Evolutionary conservation across 2,113 vertebrate species (phyloP).

Genomic region (Spermophilus dauricus): DNA sequence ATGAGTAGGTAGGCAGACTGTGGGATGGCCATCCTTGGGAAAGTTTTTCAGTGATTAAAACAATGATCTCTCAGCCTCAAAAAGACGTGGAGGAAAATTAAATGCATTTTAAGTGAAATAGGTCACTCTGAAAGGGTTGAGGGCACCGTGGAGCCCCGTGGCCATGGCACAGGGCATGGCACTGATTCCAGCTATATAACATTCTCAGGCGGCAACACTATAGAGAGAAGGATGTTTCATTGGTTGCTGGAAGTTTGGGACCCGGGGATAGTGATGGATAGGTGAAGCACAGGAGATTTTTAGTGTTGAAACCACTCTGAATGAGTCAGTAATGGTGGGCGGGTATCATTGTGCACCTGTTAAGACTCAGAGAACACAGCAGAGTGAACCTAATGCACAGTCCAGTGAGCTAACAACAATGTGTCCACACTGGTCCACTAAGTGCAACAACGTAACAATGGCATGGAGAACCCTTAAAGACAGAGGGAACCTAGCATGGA

Average conservation of each 20-base stretch:
- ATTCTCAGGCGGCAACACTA: not conserved
- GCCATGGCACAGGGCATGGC: too few species aligned
- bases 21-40: too few species aligned
- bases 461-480: accelerated
- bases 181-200: accelerated
- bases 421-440: not conserved
- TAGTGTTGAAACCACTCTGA: accelerated
- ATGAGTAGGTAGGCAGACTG: accelerated
- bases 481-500: too few species aligned
- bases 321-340: accelerated
- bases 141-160: accelerated
- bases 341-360: accelerated
- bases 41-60: not conserved
- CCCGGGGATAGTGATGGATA: accelerated
- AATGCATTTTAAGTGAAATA: accelerated
- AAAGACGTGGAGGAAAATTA: accelerated
- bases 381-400: not conserved
- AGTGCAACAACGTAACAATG: not conserved
- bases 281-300: accelerated
- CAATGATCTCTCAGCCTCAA: accelerated
- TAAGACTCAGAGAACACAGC: not conserved
- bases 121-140: not conserved
- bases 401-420: not conserved
- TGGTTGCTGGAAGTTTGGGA: accelerated
- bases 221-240: accelerated